These are phyloP conservation scores for Cervus canadensis DNA, from an alignment of 2,113 vertebrate species.

Conservation along the genomic window DNA sequence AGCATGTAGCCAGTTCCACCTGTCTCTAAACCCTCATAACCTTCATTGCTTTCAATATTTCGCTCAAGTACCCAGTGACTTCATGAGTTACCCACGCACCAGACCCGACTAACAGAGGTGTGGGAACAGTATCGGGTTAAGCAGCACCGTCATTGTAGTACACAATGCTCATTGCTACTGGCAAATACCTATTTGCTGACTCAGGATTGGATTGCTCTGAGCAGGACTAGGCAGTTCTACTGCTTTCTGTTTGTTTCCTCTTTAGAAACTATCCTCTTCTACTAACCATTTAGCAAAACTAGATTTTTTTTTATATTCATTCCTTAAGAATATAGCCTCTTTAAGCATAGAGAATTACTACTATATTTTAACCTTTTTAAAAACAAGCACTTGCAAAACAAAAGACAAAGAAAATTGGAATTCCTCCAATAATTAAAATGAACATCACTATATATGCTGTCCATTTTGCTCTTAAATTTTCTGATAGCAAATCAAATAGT, in stretches of 20 bases:
- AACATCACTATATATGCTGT: background rate
- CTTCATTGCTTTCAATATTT: constrained; percentile 59
- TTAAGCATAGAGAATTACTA: background rate
- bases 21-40: constrained; percentile 68
- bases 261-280: constrained; percentile 39
- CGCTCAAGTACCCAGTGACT: constrained; percentile 54
- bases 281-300: constrained; percentile 39
- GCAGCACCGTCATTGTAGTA: constrained; percentile 46
- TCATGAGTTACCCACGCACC: constrained; percentile 68
- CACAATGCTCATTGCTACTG: constrained; percentile 69
- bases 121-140: constrained; percentile 72
- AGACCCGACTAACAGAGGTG: constrained; percentile 54
- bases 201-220: constrained; percentile 61
- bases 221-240: constrained; percentile 69
- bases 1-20: constrained; percentile 64
- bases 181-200: constrained; percentile 76
- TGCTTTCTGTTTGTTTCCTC: constrained; percentile 67
- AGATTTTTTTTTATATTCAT: background rate
- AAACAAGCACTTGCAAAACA: constrained; percentile 3
- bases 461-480: constrained; percentile 34
- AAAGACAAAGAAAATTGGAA: constrained; percentile 27
- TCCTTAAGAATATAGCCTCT: background rate
- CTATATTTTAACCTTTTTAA: background rate
- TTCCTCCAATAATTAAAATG: background rate
- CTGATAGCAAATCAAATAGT: background rate